These are phyloP conservation scores for Monomorium pharaonis DNA, from an alignment of 1,140 invertebrate genomes.

Conservation along the genomic window DNA sequence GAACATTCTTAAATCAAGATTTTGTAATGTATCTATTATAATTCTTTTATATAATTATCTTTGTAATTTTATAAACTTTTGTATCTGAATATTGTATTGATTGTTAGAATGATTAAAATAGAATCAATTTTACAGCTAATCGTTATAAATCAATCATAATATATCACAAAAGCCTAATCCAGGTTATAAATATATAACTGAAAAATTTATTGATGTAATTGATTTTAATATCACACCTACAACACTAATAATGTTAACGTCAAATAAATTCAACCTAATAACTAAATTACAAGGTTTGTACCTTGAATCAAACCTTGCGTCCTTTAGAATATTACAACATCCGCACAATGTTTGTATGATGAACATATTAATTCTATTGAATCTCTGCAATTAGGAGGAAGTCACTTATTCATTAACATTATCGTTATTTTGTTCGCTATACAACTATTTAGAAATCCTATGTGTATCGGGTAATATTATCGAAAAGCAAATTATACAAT, in stretches of 20 bases:
- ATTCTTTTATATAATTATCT: neutral
- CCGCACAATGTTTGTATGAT: neutral
- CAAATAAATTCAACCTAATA: slow-evolving; percentile 17
- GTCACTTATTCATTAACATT: slow-evolving; percentile 22
- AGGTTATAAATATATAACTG: slow-evolving; percentile 1
- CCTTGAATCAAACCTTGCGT: neutral
- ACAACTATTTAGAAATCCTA: slow-evolving; percentile 60
- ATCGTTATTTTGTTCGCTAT: slow-evolving; percentile 57
- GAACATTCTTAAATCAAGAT: slow-evolving; percentile 21
- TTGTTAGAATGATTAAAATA: slow-evolving; percentile 13
- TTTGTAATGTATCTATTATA: neutral
- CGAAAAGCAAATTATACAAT: slow-evolving; percentile 60
- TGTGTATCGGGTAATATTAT: slow-evolving; percentile 46
- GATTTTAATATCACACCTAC: neutral
- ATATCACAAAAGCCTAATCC: neutral
- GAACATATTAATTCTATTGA: slow-evolving; percentile 31
- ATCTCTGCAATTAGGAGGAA: slow-evolving; percentile 51
- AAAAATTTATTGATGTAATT: slow-evolving; percentile 22
- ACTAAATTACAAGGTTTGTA: slow-evolving; percentile 18
- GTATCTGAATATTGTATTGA: neutral
- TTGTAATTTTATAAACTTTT: slow-evolving; percentile 8
- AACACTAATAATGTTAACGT: neutral
- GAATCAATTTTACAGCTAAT: neutral
- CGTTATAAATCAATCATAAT: neutral
- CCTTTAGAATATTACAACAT: neutral